Percentiles rank a stretch among this genome's conserved stretches.
Evolutionary conservation across 2,888 invertebrate species (phyloP).

Genomic region (Phortica magna): DNA sequence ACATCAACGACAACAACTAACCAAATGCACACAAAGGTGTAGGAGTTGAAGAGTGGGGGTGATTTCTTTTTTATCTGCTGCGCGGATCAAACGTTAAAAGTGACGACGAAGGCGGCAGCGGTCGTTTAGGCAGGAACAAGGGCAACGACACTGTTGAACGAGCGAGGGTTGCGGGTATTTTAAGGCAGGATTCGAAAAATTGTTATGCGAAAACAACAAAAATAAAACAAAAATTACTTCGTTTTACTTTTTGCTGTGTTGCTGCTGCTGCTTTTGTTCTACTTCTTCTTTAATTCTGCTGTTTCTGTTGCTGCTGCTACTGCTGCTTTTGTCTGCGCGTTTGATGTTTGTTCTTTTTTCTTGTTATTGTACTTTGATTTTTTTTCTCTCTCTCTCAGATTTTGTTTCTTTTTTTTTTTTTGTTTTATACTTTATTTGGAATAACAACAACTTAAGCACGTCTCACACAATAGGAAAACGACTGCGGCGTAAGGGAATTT

Average conservation of each 20-base stretch:
- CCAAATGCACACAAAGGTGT: background rate
- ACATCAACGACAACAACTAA: no score
- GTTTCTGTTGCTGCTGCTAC: slow-evolving; percentile 18
- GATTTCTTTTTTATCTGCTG: no score
- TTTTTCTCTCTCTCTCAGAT: slow-evolving; percentile 27
- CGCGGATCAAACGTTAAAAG: no score
- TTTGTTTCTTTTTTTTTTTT: slow-evolving; percentile 21
- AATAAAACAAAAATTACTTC: slow-evolving; percentile 50
- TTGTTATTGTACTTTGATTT: slow-evolving; percentile 52
- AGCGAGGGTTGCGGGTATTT: no score
- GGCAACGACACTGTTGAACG: no score
- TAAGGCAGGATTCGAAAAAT: background rate
- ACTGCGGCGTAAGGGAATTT: slow-evolving; percentile 64
- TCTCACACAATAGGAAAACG: slow-evolving; percentile 51
- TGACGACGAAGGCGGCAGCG: no score
- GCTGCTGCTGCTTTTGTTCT: slow-evolving; percentile 31
- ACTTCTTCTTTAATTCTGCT: slow-evolving; percentile 2
- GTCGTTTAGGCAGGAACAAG: no score
- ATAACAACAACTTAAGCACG: slow-evolving; percentile 64
- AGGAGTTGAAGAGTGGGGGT: slow-evolving; percentile 37
- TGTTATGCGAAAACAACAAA: slow-evolving; percentile 47
- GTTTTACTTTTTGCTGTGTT: slow-evolving; percentile 47
- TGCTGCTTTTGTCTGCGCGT: slow-evolving; percentile 25
- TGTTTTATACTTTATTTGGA: slow-evolving; percentile 14
- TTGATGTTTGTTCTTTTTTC: slow-evolving; percentile 39